Conservation (phyloP, 2,113 vertebrate genomes). For the Dromiciops gliroides region DNA sequence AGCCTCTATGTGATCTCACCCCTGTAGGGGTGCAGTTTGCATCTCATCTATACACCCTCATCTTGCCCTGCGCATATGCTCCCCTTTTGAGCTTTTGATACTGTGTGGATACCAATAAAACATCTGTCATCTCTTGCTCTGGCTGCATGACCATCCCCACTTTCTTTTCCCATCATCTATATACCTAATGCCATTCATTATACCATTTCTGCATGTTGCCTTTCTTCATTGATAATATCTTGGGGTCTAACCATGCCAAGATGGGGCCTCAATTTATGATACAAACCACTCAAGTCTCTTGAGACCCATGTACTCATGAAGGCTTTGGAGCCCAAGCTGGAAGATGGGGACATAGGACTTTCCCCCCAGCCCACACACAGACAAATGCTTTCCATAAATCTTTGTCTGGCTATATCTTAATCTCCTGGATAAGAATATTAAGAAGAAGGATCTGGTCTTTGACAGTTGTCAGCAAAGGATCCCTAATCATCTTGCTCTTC, state of each 20-base stretch:
- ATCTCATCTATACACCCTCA: neutral
- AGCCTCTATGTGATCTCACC: neutral
- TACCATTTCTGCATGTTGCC: neutral
- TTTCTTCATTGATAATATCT: neutral
- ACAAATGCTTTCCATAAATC: neutral
- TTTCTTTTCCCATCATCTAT: neutral
- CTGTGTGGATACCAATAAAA: neutral
- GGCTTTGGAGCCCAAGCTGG: neutral
- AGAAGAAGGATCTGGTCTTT: neutral
- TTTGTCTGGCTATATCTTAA: neutral
- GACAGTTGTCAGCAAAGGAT: neutral
- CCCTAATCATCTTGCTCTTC: neutral
- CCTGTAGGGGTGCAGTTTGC: neutral
- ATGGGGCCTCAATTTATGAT: neutral
- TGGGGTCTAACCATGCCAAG: neutral
- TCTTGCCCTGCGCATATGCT: neutral
- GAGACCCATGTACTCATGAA: neutral
- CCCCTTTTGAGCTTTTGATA: neutral
- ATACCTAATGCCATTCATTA: too few species aligned
- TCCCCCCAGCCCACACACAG: neutral
- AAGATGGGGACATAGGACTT: neutral
- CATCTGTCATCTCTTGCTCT: neutral
- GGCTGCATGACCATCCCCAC: neutral
- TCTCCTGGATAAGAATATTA: neutral
- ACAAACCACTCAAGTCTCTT: neutral